Evolutionary conservation across 1,140 invertebrate species (phyloP).

Genomic region (Pararge aegeria): DNA sequence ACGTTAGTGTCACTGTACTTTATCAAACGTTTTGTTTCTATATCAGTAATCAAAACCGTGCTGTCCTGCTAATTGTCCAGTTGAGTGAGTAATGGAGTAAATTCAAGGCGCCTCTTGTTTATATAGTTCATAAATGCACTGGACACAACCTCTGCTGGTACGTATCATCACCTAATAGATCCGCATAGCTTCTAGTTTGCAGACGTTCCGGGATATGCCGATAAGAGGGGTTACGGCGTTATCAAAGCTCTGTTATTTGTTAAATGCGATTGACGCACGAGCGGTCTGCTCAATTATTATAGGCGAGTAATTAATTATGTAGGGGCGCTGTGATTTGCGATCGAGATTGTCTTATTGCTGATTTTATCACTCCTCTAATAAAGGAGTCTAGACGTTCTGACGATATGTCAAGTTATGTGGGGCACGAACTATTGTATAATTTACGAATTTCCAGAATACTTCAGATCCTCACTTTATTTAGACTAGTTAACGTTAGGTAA

Average conservation of each 20-base stretch:
- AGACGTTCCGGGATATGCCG: conserved; percentile 74
- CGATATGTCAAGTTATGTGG: background rate
- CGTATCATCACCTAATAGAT: conserved; percentile 56
- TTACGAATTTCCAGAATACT: background rate
- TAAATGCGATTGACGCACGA: conserved; percentile 72
- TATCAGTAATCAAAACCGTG: conserved; percentile 43
- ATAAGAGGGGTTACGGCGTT: conserved; percentile 74
- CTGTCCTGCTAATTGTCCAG: conserved; percentile 38
- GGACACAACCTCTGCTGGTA: conserved; percentile 33
- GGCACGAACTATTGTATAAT: background rate
- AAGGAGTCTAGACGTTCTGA: conserved; percentile 4
- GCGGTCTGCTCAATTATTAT: conserved; percentile 52
- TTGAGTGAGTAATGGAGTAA: conserved; percentile 47
- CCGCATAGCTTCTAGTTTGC: conserved; percentile 55
- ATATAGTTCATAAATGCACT: conserved; percentile 55
- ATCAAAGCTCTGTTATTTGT: conserved; percentile 62
- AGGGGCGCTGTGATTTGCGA: conserved; percentile 4
- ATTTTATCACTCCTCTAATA: conserved; percentile 17
- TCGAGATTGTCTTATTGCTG: conserved; percentile 2
- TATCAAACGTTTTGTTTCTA: conserved; percentile 31
- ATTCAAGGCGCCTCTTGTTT: conserved; percentile 43
- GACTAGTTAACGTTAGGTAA: no score
- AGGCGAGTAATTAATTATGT: conserved; percentile 25
- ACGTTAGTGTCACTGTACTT: conserved; percentile 37
- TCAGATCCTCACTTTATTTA: background rate